phyloP scores from a whole-genome alignment of 2,113 vertebrate species.

The Diadophis punctatus region DNA sequence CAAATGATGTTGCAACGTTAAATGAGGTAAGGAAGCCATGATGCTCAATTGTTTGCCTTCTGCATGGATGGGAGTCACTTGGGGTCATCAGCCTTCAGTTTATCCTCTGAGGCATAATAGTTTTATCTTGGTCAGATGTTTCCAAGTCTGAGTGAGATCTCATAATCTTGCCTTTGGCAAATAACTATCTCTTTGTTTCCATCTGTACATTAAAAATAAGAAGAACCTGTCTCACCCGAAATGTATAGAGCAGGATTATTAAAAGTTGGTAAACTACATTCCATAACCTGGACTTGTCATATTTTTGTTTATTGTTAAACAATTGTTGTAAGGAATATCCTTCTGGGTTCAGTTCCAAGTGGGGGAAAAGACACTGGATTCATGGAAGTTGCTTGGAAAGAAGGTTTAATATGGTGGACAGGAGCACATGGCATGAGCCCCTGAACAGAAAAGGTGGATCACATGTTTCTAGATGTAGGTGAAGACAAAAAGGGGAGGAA shows the following conservation, averaged over 20 bases:
- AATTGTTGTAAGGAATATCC: no score
- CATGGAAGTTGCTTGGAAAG: no score
- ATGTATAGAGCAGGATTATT: background rate
- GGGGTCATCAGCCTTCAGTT: background rate
- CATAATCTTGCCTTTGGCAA: background rate
- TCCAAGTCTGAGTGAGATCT: background rate
- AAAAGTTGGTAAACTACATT: background rate
- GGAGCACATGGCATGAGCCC: no score
- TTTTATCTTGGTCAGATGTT: background rate
- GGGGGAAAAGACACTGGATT: no score
- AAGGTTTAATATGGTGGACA: no score
- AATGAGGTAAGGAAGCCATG: constrained; percentile 70
- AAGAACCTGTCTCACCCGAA: background rate
- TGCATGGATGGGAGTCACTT: background rate
- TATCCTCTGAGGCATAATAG: background rate
- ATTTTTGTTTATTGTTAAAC: background rate
- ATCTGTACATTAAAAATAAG: background rate
- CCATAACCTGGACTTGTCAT: background rate
- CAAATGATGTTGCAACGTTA: constrained; percentile 58
- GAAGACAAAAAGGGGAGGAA: no score
- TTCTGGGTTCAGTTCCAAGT: no score
- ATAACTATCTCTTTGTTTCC: background rate
- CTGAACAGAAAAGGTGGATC: no score
- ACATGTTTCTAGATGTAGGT: no score
- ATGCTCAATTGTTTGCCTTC: background rate